Percentiles rank a stretch among this genome's conserved stretches.
phyloP scores from a whole-genome alignment of 2,888 invertebrate genomes.

The Bellardia bayeri region DNA sequence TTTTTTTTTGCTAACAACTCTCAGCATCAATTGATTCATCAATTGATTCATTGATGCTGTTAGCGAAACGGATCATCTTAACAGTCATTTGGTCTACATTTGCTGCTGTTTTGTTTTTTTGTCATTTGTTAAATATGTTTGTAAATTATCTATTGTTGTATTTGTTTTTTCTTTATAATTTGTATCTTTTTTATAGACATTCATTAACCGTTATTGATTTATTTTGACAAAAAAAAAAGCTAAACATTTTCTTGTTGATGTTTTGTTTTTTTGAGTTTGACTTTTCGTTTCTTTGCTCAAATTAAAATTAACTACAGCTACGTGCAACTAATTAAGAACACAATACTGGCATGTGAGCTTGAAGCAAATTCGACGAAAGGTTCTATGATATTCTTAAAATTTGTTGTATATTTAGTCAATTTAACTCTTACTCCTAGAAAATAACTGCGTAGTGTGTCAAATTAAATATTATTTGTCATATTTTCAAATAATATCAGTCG shows the following conservation, averaged over 20 bases:
- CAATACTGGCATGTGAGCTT: no score
- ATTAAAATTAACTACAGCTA: no score
- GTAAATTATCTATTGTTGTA: background rate
- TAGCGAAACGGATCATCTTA: background rate
- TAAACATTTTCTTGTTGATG: background rate
- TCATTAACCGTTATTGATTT: slow-evolving; percentile 12
- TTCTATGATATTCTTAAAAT: no score
- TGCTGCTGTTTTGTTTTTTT: background rate
- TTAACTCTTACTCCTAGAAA: no score
- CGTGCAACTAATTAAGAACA: no score
- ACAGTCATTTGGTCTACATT: background rate
- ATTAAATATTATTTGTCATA: no score
- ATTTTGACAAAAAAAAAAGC: background rate
- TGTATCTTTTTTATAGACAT: background rate
- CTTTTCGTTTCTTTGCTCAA: background rate
- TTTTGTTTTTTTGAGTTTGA: background rate
- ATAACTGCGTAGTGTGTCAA: no score
- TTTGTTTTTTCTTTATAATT: background rate
- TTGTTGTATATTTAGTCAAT: no score
- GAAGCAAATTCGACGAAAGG: no score
- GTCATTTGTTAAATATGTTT: background rate
- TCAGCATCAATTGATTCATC: slow-evolving; percentile 6
- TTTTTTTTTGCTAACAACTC: background rate
- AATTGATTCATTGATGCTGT: background rate
- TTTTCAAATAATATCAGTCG: no score